Percentiles rank a stretch among this genome's conserved stretches.
Conservation (phyloP, 2,888 invertebrate species). For the Cyclophora albipunctata region DNA sequence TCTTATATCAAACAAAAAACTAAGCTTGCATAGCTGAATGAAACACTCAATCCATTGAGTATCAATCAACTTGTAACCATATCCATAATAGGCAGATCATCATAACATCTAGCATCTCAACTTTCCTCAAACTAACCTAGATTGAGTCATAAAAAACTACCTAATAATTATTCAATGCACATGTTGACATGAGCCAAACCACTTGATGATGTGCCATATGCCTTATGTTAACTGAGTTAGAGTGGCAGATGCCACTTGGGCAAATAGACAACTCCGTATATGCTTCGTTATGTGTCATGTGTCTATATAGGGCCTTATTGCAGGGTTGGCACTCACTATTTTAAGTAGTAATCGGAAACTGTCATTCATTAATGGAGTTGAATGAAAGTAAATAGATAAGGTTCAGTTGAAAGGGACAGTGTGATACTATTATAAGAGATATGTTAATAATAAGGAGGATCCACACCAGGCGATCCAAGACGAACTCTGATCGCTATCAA, state of each 20-base stretch:
- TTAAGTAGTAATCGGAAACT: background rate
- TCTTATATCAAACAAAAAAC: too few relatives aligned
- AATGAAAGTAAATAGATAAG: too few relatives aligned
- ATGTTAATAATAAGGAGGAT: too few relatives aligned
- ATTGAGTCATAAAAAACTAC: background rate
- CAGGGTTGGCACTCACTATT: constrained; percentile 7
- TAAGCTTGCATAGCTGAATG: too few relatives aligned
- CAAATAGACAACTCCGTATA: constrained; percentile 37
- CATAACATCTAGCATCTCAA: too few relatives aligned
- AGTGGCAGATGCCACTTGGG: constrained; percentile 38
- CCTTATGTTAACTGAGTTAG: constrained; percentile 30
- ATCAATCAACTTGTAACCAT: too few relatives aligned
- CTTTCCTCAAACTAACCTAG: constrained; percentile 2
- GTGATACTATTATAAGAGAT: too few relatives aligned
- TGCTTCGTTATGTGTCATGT: constrained; percentile 10
- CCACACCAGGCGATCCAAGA: too few relatives aligned
- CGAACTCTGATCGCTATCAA: too few relatives aligned
- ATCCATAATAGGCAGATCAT: too few relatives aligned
- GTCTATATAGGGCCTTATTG: constrained; percentile 10
- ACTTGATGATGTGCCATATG: constrained; percentile 16
- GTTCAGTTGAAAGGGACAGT: too few relatives aligned
- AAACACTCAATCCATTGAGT: too few relatives aligned
- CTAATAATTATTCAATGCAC: constrained; percentile 12
- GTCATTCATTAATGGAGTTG: background rate
- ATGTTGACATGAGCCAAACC: constrained; percentile 8